Evolutionary conservation across 2,888 invertebrate species (phyloP), one percentile per base, ranked within the genome.

Genomic region (Cerastoderma edule): DNA sequence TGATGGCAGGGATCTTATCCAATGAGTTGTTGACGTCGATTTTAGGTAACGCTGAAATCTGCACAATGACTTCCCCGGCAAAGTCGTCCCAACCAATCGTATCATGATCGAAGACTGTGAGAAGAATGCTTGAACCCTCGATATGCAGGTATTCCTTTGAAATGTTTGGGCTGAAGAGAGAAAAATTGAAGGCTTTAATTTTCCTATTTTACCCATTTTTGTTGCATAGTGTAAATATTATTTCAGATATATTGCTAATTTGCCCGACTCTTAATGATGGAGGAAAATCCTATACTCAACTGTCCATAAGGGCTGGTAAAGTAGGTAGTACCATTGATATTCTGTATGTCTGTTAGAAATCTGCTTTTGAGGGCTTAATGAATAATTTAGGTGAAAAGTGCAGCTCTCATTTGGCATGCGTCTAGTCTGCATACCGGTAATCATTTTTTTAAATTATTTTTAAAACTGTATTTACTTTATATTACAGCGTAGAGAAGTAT

Each of bases 31-130:
- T 72, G 54, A 83, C 73, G 6, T 64, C 64, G 30, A 91, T 83
- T n/a, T 78, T 78, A 2, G 72, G 67, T 10, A 90, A 74, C 8
- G 84, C 74, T 5, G 83, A 79, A 53, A 91, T 74, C 30, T 85
- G 84, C 8, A 91, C 48, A 8, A 89, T 64, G 3, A 90, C 82
- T 78, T 91, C 91, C 1, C 91, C 91, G 6, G 90, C 89, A 78
- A 90, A 90, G 76, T 91, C 91, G 67, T 91, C 89, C 22, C 84
- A 72, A 2, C 85, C 85, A 19, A 91, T 79, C 32, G 78, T 74
- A 69, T 90, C 89, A 64, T 87, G 83, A 72, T 91, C 89, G 83
- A 87, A 84, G 16, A 90, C 88, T 30, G 87, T 83, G 44, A 91
- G 67, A 32, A 88, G 56, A 5, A 90, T 63, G 13, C 85, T 86